A percentile compares a stretch with the other conserved stretches of the same genome.
Conservation (phyloP, 2,888 invertebrate species). For the Drosophila differens region DNA sequence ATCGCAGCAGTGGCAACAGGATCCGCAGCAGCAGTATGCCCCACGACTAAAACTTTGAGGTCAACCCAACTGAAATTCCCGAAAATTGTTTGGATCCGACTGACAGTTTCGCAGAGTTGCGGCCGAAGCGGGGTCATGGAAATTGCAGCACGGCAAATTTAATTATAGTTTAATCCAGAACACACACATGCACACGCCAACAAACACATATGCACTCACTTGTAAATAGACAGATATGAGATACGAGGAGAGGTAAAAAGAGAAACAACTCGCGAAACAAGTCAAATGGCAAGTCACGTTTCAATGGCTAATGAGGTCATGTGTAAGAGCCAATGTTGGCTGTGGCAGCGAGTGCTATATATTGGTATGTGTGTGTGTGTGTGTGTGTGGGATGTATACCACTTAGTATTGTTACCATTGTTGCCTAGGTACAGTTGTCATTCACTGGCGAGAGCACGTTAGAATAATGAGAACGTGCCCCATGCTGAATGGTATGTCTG, state of each 20-base stretch:
- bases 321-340: slow-evolving; percentile 78
- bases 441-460: slow-evolving; percentile 74
- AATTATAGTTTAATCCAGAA: slow-evolving; percentile 75
- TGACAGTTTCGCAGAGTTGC: slow-evolving; percentile 69
- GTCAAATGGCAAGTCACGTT: slow-evolving; percentile 84
- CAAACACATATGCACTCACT: slow-evolving; percentile 13
- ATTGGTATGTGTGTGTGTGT: slow-evolving; percentile 10
- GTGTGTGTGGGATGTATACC: slow-evolving; percentile 30
- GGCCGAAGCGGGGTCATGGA: slow-evolving; percentile 50
- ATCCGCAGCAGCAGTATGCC: background rate
- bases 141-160: slow-evolving; percentile 73
- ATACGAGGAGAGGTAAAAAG: slow-evolving; percentile 29
- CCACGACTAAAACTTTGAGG: slow-evolving; percentile 58
- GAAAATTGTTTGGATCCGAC: slow-evolving; percentile 75
- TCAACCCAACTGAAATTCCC: slow-evolving; percentile 67
- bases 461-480: slow-evolving; percentile 77
- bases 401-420: slow-evolving; percentile 58
- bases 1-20: background rate
- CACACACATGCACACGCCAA: slow-evolving; percentile 33
- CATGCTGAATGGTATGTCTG: slow-evolving; percentile 56
- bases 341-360: slow-evolving; percentile 43
- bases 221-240: slow-evolving; percentile 17
- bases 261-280: slow-evolving; percentile 72
- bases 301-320: slow-evolving; percentile 84
- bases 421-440: slow-evolving; percentile 77